These are phyloP conservation scores for Oncorhynchus gorbuscha DNA, from an alignment of 2,113 vertebrate genomes.

Conservation along the genomic window DNA sequence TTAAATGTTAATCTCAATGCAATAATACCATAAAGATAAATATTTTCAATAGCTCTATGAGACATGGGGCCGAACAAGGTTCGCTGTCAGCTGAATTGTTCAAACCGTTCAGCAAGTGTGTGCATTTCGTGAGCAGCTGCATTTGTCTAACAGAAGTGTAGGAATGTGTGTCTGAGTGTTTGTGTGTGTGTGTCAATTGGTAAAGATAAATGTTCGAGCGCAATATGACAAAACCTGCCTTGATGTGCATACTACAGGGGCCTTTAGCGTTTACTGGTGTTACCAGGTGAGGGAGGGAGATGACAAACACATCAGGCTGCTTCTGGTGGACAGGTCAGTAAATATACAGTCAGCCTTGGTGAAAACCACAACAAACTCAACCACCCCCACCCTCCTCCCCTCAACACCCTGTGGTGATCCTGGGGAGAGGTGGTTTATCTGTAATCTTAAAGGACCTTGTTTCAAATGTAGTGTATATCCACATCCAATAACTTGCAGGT, in stretches of 20 bases:
- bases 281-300: too few relatives aligned
- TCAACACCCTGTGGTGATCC: background rate
- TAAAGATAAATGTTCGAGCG: background rate
- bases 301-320: too few relatives aligned
- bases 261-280: too few relatives aligned
- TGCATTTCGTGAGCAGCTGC: conserved; percentile 11
- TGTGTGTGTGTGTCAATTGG: conserved; percentile 21
- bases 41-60: background rate
- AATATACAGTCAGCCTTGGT: conserved; percentile 53
- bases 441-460: conserved; percentile 15
- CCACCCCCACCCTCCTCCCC: too few relatives aligned
- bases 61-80: conserved; percentile 28
- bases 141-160: background rate
- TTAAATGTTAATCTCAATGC: too few relatives aligned
- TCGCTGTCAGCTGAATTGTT: conserved; percentile 2
- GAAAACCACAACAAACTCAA: conserved; percentile 35
- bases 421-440: conserved; percentile 23
- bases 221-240: conserved; percentile 40
- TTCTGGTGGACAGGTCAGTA: conserved; percentile 53
- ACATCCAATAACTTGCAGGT: too few relatives aligned
- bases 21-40: too few relatives aligned
- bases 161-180: conserved; percentile 38
- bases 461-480: too few relatives aligned
- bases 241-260: conserved; percentile 22
- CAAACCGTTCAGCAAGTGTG: background rate